Base-by-base conservation (phyloP, 1,140 invertebrate species). In the Tribolium madens region DNA sequence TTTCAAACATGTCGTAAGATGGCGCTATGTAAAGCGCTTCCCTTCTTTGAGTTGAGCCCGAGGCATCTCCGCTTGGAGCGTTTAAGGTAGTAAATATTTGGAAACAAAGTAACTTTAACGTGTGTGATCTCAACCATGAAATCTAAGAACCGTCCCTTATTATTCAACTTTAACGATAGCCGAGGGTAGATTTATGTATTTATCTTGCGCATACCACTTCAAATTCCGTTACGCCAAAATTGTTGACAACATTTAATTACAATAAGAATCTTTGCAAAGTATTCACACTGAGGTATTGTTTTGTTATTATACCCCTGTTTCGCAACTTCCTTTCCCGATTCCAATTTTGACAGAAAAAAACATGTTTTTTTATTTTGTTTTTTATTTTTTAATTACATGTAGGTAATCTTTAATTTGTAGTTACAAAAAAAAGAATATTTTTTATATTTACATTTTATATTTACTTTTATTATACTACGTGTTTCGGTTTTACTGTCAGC, bases 101-200 rank as follows among this genome's bases (percentile, higher is more conserved):
- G 71, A 73, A 73, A 73, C 71, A 73, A 73, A 73, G 71, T 73
- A 73, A 73, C 50, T 53, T 73, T 73, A 52, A 73, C 71, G 71
- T 73, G 71, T 73, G 71, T 73, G 71, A 73, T 53, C 52, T 73
- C 48, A 73, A 73, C 71, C 50, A 73, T 52, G 48, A 73, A 73
- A 73, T 73, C 50, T 60, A 73, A 73, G 71, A 73, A 73, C 71
- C 48, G 33, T 60, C 71, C 50, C 71, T 73, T 73, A 73, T 73
- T 73, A 73, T 53, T 73, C 71, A 53, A 73, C 71, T 73, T 73
- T 73, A 53, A 73, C 42, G 70, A 72, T 72, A 72, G 70, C 46
- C 70, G 70, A 72, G 70, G 42, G 70, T 72, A 48, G 70, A 50
- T 72, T 72, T 72, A 72, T 52, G 47, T 72, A 72, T 72, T 72